phyloP scores from a whole-genome alignment of 2,797 vertebrate species.

The Diplodus puntazzo region DNA sequence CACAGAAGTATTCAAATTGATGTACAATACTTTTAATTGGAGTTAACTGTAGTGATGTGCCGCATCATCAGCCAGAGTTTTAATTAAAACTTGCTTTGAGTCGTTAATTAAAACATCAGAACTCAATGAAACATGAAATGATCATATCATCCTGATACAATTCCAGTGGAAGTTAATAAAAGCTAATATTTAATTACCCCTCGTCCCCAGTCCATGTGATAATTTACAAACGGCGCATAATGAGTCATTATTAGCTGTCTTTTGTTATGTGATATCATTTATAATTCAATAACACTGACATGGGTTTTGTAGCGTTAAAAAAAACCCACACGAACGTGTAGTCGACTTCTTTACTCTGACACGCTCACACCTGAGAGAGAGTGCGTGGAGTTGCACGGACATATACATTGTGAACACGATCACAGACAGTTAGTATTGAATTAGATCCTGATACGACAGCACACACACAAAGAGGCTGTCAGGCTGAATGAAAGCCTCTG shows the following conservation, averaged over 20 bases:
- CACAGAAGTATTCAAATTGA: neutral
- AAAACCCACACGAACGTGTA: neutral
- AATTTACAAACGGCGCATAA: slow-evolving; percentile 5
- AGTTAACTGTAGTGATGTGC: neutral
- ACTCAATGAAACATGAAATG: neutral
- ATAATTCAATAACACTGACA: slow-evolving; percentile 30
- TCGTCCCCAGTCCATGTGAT: neutral
- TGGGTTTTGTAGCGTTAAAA: neutral
- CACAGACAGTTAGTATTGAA: slow-evolving; percentile 33
- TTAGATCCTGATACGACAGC: slow-evolving; percentile 7
- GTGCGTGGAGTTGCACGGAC: neutral
- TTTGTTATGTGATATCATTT: slow-evolving; percentile 40
- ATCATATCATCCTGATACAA: slow-evolving; percentile 18
- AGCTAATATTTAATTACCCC: slow-evolving; percentile 33
- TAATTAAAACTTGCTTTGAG: slow-evolving; percentile 10
- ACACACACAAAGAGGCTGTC: neutral
- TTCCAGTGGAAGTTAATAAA: slow-evolving; percentile 14
- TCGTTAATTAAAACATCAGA: slow-evolving; percentile 3
- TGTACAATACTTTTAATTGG: neutral
- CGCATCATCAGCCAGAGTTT: neutral
- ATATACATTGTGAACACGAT: neutral
- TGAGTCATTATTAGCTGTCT: slow-evolving; percentile 11
- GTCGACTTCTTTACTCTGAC: neutral
- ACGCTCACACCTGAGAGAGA: neutral
- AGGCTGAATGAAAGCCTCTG: neutral